Base-by-base conservation (phyloP, 2,113 vertebrate species). In the Xerus inauris region DNA sequence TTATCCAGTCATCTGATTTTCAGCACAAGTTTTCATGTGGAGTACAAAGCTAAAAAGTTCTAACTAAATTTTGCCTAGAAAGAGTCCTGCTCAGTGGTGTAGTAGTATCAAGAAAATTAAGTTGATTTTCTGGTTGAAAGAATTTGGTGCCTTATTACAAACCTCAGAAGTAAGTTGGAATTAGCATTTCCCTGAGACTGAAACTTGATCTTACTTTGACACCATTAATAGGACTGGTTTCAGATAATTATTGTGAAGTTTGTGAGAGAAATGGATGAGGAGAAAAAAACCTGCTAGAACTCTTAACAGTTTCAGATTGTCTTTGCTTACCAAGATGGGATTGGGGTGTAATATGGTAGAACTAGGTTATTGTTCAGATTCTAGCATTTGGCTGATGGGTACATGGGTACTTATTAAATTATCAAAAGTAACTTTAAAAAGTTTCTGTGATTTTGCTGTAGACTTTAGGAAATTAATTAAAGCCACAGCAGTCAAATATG, bases 361-460 rank as follows among this genome's bases (percentile, higher is more conserved):
- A 94, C 32, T 67, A 81, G 85, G 10, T 93, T 87, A 75, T 91
- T 86, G 28, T 89, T 92, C 69, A 77, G 57, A 91, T 65, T 16
- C 40, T 95, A n/a, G 59, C 65, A 91, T 96, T 94, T 93, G 72
- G 4, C 26, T 88, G 35, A 40, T 95, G 69, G 38, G 35, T 94
- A 84, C 32, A 24, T 69, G 49, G 22, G 4, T 91, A 64, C 42
- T 79, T 96, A 88, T 75, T 94, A 76, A 75, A 82, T 92, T 86
- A 89, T 94, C 89, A 89, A 94, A 88, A 32, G n/a, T 82, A 85
- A 81, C 54, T 40, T 69, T 24, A 54, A 87, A 90, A 92, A 32
- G 51, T 94, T 95, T 94, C 65, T 89, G 30, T 94, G 87, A 16
- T 42, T 97, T 97, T 83, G 49, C 30, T 87, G 11, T 94, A 59